phyloP scores from a whole-genome alignment of 1,140 invertebrate species.

The Drosophila trapezifrons region DNA sequence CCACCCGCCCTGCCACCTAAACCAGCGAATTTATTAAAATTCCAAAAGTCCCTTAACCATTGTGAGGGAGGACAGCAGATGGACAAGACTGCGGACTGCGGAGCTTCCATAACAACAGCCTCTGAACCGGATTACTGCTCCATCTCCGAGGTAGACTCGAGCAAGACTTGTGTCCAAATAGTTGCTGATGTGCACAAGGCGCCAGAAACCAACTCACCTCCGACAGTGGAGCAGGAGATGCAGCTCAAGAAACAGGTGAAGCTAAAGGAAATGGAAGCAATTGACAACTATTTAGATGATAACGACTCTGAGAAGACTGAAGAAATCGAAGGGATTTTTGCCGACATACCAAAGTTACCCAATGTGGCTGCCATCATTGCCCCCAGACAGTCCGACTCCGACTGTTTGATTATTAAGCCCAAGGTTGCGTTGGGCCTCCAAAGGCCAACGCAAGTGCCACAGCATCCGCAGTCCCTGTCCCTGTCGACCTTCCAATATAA shows the following conservation, averaged over 20 bases:
- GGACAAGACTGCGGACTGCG: conserved; percentile 39
- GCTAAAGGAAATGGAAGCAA: background rate
- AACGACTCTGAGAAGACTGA: conserved; percentile 75
- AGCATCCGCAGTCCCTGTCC: conserved; percentile 1
- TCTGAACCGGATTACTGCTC: conserved; percentile 86
- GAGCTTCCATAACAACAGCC: conserved; percentile 39
- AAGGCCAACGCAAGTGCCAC: conserved; percentile 10
- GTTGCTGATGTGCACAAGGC: conserved; percentile 76
- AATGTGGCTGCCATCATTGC: conserved; percentile 86
- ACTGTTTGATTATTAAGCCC: conserved; percentile 65
- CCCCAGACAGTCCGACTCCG: conserved; percentile 70
- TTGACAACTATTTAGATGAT: conserved; percentile 37
- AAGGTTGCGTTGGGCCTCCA: conserved; percentile 28
- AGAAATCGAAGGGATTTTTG: conserved; percentile 83
- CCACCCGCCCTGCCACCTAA: conserved; percentile 87
- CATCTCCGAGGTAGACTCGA: conserved; percentile 84
- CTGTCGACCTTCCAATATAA: conserved; percentile 51
- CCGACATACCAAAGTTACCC: conserved; percentile 85
- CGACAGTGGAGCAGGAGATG: conserved; percentile 23
- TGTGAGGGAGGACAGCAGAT: conserved; percentile 47
- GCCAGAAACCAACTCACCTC: conserved; percentile 48
- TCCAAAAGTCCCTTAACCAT: conserved; percentile 72
- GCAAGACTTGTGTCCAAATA: conserved; percentile 71
- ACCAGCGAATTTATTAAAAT: conserved; percentile 85
- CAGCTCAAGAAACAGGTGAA: background rate